Evolutionary conservation across 2,113 vertebrate genomes (phyloP), one percentile per base, ranked within the genome.

Genomic region (Pterocles gutturalis): DNA sequence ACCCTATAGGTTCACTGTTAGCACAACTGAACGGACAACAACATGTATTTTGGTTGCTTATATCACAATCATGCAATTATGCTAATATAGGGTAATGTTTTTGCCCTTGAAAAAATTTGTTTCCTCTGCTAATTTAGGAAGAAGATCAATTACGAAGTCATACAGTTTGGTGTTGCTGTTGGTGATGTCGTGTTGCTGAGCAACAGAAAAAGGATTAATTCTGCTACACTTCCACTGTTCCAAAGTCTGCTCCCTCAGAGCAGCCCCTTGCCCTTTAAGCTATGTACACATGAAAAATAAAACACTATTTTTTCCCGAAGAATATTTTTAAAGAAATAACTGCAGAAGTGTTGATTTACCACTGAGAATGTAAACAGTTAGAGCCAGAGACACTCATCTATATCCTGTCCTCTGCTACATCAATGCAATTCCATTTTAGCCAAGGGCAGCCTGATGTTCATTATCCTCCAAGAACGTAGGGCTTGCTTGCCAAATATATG

Each of bases 371-470:
- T 58, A 92, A 96, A 87, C 45, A 94, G 64, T 58, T 46, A 54
- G 48, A 71, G 29, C 6, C 78, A 53, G 75, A 92, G 66, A 91
- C 13, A 71, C 58, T 62, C 60, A 53, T 78, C 45, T 73, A 12
- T 66, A 71, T 66, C 38, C 43, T 64, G 55, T 62, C 55, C 16
- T 88, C 78, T 83, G 49, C 38, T 87, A 83, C 57, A 61, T 67
- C 81, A 92, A 92, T 92, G 43, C 69, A 89, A 89, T 79, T 92
- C 77, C 48, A 67, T 84, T 94, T 82, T 84, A 89, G 43, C 76
- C 71, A 88, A 93, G 34, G 92, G 67, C 48, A 95, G 72, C 17
- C 72, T 89, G 60, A 67, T 75, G 88, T 54, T 89, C 65, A 64
- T 97, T 95, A 87, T 72, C 53, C 25, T 86, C 53, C 58, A 51